phyloP scores from a whole-genome alignment of 2,797 vertebrate species.

The Podarcis lilfordi region DNA sequence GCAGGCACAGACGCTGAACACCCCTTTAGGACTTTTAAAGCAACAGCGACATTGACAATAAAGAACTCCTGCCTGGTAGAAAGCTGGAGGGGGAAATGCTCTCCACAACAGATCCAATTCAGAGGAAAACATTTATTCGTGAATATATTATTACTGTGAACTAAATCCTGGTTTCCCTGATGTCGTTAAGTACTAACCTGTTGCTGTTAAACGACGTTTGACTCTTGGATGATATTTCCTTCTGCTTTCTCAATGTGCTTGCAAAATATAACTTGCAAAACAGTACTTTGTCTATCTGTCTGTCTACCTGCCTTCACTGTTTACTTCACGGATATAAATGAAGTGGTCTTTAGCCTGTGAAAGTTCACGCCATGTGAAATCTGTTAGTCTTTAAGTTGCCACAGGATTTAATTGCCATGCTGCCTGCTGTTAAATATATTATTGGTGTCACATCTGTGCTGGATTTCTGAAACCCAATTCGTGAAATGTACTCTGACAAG shows the following conservation, averaged over 20 bases:
- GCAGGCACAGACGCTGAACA: not conserved
- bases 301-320: not conserved
- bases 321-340: too few relatives aligned
- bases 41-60: not conserved
- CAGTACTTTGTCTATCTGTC: not conserved
- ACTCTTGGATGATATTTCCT: not conserved
- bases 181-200: not conserved
- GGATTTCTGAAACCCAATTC: not conserved
- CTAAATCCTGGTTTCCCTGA: constrained; percentile 24
- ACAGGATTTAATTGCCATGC: not conserved
- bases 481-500: not conserved
- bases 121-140: not conserved
- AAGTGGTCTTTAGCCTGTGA: too few relatives aligned
- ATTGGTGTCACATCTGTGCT: not conserved
- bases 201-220: not conserved
- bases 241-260: not conserved
- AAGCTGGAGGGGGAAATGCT: not conserved
- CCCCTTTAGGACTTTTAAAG: not conserved
- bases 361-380: not conserved
- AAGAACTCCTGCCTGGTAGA: constrained; percentile 44
- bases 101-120: constrained; percentile 30
- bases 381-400: not conserved
- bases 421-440: not conserved
- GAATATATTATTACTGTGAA: not conserved
- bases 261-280: not conserved